phyloP scores from a whole-genome alignment of 1,140 invertebrate species.

The Mya arenaria region DNA sequence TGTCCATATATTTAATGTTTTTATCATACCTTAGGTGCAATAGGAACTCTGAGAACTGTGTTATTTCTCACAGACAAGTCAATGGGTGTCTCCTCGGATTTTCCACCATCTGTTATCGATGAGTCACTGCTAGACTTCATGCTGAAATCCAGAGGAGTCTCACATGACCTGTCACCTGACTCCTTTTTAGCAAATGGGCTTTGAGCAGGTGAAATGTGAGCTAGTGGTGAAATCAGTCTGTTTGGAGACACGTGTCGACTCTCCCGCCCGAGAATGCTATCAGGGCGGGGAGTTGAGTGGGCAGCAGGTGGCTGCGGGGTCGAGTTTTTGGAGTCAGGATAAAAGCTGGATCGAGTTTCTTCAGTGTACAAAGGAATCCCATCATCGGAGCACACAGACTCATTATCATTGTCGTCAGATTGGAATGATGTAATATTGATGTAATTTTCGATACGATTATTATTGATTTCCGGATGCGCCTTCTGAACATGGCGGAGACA shows the following conservation, averaged over 20 bases:
- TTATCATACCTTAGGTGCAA: slow-evolving; percentile 56
- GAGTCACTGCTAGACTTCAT: slow-evolving; percentile 84
- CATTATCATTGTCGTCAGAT: slow-evolving; percentile 58
- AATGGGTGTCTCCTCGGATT: slow-evolving; percentile 66
- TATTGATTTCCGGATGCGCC: slow-evolving; percentile 77
- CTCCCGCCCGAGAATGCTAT: slow-evolving; percentile 1
- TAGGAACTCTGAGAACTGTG: slow-evolving; percentile 27
- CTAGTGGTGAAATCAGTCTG: slow-evolving; percentile 27
- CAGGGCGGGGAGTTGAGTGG: slow-evolving; percentile 61
- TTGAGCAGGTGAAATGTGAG: slow-evolving; percentile 25
- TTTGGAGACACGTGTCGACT: slow-evolving; percentile 33
- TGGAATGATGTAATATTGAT: slow-evolving; percentile 64
- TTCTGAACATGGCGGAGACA: slow-evolving; percentile 81
- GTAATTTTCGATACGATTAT: slow-evolving; percentile 72
- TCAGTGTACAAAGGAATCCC: slow-evolving; percentile 49
- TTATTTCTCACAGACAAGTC: slow-evolving; percentile 70
- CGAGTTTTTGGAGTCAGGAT: neutral
- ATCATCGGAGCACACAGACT: slow-evolving; percentile 46
- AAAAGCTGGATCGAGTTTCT: neutral
- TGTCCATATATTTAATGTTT: neutral
- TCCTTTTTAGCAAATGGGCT: too few relatives aligned
- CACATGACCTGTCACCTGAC: slow-evolving; percentile 52
- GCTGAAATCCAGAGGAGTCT: slow-evolving; percentile 89
- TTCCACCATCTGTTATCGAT: neutral
- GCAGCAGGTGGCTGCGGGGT: slow-evolving; percentile 61